Evolutionary conservation across 2,113 vertebrate species (phyloP).

Genomic region (Malurus alboscapulatus): DNA sequence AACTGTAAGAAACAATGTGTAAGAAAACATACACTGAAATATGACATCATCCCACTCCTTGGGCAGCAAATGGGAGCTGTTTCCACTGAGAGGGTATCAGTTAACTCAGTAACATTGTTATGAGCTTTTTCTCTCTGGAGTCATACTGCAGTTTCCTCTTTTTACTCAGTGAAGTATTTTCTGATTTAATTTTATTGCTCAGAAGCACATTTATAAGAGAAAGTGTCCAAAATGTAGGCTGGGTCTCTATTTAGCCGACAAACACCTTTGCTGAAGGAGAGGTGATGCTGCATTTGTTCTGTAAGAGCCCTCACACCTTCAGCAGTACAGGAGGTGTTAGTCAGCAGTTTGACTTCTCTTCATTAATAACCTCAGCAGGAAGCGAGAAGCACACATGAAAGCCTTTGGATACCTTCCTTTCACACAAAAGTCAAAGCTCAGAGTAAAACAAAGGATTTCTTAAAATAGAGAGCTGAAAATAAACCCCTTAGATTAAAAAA

Average conservation of each 20-base stretch:
- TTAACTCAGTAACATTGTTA: not conserved
- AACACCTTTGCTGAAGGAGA: not conserved
- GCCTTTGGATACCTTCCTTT: not conserved
- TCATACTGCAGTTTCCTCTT: not conserved
- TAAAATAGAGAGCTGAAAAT: slow-evolving; percentile 21
- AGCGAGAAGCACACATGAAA: not conserved
- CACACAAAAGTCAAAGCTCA: slow-evolving; percentile 9
- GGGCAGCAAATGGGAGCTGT: not conserved
- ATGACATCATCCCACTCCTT: not conserved
- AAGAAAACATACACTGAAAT: not conserved
- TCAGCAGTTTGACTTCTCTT: slow-evolving; percentile 37
- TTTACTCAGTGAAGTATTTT: not conserved
- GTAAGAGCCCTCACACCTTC: not conserved
- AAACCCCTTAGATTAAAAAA: not conserved
- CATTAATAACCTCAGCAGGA: slow-evolving; percentile 44
- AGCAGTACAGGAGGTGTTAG: not conserved
- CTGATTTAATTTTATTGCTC: not conserved
- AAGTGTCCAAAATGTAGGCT: not conserved
- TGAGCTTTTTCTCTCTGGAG: not conserved
- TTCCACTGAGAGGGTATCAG: not conserved
- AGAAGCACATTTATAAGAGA: not conserved
- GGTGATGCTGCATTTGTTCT: not conserved
- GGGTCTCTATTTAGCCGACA: not conserved
- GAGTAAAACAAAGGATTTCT: slow-evolving; percentile 13
- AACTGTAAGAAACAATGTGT: not conserved